Conservation (phyloP, 2,113 vertebrate genomes). For the Alethe castanea region DNA sequence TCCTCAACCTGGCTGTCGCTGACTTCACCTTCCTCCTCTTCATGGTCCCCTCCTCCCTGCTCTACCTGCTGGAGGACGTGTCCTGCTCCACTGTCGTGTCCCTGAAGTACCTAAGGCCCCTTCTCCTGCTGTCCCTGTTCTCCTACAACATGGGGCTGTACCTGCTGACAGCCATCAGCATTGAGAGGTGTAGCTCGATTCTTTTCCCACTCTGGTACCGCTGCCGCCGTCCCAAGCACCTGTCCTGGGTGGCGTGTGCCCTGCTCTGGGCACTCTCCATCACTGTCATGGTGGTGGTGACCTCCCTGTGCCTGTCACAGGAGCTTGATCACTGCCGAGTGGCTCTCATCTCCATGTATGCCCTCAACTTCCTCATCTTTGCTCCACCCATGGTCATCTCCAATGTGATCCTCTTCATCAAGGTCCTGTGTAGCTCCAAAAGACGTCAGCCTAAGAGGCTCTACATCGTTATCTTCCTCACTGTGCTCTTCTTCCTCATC, state of each 20-base stretch:
- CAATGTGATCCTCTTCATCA: constrained; percentile 14
- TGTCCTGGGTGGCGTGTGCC: constrained; percentile 2
- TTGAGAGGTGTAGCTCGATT: fast-evolving
- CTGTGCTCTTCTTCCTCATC: background rate
- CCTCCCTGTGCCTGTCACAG: background rate
- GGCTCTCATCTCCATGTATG: background rate
- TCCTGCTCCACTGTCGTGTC: fast-evolving
- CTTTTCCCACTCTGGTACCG: constrained; percentile 53
- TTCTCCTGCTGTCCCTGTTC: background rate
- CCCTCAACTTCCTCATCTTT: constrained; percentile 37
- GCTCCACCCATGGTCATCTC: constrained; percentile 57
- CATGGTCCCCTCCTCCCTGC: background rate
- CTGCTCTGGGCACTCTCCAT: constrained; percentile 66
- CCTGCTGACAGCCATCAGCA: background rate
- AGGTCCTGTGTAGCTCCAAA: constrained; percentile 42
- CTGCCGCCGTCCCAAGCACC: background rate
- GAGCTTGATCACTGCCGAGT: background rate
- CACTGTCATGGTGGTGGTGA: background rate
- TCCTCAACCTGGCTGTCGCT: background rate
- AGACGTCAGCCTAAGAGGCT: background rate
- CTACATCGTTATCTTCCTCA: background rate
- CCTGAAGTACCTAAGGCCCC: fast-evolving
- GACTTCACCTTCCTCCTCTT: constrained; percentile 24
- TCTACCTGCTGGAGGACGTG: fast-evolving
- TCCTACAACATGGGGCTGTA: background rate